These are phyloP conservation scores for Myotis findleyi DNA, from an alignment of 2,797 vertebrate species.

Conservation along the genomic window DNA sequence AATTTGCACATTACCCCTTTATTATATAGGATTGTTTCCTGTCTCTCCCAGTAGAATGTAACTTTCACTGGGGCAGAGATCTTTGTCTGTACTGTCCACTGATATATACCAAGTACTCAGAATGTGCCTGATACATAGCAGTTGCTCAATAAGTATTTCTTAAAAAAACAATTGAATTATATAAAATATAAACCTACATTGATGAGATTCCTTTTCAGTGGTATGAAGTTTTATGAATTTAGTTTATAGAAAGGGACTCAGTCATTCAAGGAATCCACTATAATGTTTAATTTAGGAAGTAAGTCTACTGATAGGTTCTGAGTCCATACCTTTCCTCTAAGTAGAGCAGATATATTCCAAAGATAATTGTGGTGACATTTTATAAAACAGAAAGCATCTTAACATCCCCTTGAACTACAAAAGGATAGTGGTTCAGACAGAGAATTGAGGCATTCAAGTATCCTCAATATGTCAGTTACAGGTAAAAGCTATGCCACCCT, in stretches of 20 bases:
- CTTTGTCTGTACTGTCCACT: neutral
- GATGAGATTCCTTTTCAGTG: neutral
- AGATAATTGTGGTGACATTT: conserved; percentile 22
- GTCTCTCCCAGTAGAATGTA: neutral
- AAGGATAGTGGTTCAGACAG: neutral
- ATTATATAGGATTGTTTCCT: neutral
- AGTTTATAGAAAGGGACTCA: neutral
- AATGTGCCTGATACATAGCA: neutral
- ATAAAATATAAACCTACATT: neutral
- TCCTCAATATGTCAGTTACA: neutral
- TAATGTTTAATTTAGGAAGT: neutral
- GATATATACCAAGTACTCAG: neutral
- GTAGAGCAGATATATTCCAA: conserved; percentile 9
- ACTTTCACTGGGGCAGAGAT: neutral
- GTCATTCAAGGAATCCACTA: neutral
- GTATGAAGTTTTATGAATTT: neutral
- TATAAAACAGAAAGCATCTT: neutral
- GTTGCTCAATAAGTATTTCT: neutral
- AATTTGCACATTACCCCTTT: neutral
- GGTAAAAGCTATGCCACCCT: neutral
- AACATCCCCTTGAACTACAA: neutral
- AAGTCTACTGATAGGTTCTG: neutral
- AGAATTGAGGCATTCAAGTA: neutral
- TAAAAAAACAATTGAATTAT: neutral
- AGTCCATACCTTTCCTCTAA: neutral